A percentile compares a stretch with the other conserved stretches of the same genome.
Evolutionary conservation across 2,888 invertebrate genomes (phyloP).

Genomic region (Sphaerophoria taeniata): DNA sequence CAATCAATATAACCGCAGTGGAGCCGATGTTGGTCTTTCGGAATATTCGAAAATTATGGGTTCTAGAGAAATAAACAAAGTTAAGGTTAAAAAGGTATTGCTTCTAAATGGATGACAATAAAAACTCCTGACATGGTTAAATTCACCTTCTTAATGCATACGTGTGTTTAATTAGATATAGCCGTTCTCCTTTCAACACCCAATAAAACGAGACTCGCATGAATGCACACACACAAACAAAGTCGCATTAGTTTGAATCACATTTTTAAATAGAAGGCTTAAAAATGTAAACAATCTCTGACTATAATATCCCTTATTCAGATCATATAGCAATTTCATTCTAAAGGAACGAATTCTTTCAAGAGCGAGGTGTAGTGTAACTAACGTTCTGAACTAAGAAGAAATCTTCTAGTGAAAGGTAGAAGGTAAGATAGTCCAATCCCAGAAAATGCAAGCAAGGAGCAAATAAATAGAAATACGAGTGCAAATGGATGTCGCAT

Average conservation of each 20-base stretch:
- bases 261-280: constrained; percentile 45
- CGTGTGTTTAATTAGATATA: constrained; percentile 45
- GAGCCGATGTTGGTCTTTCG: no score
- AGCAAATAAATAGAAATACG: constrained; percentile 26
- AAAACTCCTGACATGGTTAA: neutral
- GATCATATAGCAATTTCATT: neutral
- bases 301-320: constrained; percentile 34
- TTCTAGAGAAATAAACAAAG: no score
- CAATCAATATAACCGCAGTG: no score
- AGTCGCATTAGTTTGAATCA: constrained; percentile 28
- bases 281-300: constrained; percentile 52
- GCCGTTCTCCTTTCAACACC: constrained; percentile 19
- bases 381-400: neutral
- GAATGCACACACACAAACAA: constrained; percentile 36
- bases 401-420: constrained; percentile 54
- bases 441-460: constrained; percentile 36
- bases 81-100: no score
- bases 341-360: neutral
- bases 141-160: constrained; percentile 10
- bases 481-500: constrained; percentile 1
- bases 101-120: no score
- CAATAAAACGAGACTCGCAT: neutral
- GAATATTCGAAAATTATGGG: no score
- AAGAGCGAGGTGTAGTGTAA: neutral
- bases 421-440: constrained; percentile 19